These are phyloP conservation scores for Hemibagrus wyckioides DNA, from an alignment of 2,113 vertebrate species.

Conservation along the genomic window DNA sequence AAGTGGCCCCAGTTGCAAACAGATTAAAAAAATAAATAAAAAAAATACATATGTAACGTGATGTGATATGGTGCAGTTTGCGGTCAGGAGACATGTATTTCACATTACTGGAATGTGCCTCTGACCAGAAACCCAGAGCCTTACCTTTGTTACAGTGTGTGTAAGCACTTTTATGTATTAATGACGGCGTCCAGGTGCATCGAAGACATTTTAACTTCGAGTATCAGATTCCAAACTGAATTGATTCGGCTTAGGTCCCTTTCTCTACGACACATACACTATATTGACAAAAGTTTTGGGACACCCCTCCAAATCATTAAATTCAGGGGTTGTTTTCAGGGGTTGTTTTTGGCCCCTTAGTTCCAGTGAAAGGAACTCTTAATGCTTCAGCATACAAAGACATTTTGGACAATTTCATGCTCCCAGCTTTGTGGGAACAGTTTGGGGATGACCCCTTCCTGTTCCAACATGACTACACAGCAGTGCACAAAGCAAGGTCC, in stretches of 20 bases:
- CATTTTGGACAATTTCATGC: too few species aligned
- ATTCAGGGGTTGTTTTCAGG: too few species aligned
- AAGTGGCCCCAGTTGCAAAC: not conserved
- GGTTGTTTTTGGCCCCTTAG: too few species aligned
- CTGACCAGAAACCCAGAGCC: too few species aligned
- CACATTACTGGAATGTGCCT: not conserved
- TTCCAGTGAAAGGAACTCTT: too few species aligned
- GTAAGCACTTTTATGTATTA: not conserved
- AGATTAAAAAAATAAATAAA: not conserved
- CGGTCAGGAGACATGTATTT: not conserved
- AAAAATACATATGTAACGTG: not conserved
- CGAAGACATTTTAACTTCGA: not conserved
- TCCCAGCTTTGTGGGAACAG: too few species aligned
- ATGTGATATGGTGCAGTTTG: not conserved
- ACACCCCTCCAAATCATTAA: too few species aligned
- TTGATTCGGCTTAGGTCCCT: not conserved
- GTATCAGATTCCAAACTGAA: not conserved
- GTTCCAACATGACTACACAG: too few species aligned
- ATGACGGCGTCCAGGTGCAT: not conserved
- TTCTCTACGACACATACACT: not conserved
- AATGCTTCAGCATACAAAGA: too few species aligned
- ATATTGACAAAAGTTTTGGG: too few species aligned
- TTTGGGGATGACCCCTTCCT: too few species aligned
- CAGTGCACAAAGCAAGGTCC: too few species aligned
- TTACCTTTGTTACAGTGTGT: not conserved